These are phyloP conservation scores for Cyphomyrmex costatus DNA, from an alignment of 1,140 invertebrate genomes.

Conservation along the genomic window DNA sequence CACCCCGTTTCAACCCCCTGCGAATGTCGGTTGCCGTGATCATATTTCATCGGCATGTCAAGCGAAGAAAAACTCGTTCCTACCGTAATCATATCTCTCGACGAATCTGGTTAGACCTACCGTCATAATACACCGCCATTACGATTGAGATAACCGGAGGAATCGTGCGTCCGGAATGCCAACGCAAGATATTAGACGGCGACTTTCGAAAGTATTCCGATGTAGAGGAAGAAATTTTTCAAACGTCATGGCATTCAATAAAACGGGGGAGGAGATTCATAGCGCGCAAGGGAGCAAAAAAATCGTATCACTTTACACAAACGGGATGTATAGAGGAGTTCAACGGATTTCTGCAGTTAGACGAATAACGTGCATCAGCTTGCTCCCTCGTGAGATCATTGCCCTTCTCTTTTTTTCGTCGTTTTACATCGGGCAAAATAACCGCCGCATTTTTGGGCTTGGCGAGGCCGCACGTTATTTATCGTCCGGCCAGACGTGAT, in stretches of 20 bases:
- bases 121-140: slow-evolving; percentile 52
- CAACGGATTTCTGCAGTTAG: slow-evolving; percentile 42
- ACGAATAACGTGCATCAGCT: slow-evolving; percentile 31
- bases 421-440: slow-evolving; percentile 17
- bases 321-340: not conserved
- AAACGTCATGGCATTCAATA: slow-evolving; percentile 48
- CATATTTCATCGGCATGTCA: slow-evolving; percentile 65
- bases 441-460: slow-evolving; percentile 57
- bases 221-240: slow-evolving; percentile 44
- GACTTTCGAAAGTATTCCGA: slow-evolving; percentile 24
- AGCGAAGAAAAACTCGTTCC: slow-evolving; percentile 60
- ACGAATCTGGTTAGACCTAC: slow-evolving; percentile 58
- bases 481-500: slow-evolving; percentile 74
- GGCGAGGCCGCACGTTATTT: slow-evolving; percentile 74
- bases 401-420: slow-evolving; percentile 37
- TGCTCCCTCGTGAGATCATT: slow-evolving; percentile 30
- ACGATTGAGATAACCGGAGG: slow-evolving; percentile 59
- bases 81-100: slow-evolving; percentile 63
- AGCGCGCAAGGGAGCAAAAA: not conserved
- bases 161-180: slow-evolving; percentile 21
- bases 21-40: slow-evolving; percentile 58
- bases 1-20: not conserved
- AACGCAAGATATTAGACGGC: slow-evolving; percentile 10
- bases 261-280: not conserved
- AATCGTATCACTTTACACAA: slow-evolving; percentile 53